Evolutionary conservation across 1,140 invertebrate species (phyloP), one percentile per base, ranked within the genome.

Genomic region (Formica exsecta): DNA sequence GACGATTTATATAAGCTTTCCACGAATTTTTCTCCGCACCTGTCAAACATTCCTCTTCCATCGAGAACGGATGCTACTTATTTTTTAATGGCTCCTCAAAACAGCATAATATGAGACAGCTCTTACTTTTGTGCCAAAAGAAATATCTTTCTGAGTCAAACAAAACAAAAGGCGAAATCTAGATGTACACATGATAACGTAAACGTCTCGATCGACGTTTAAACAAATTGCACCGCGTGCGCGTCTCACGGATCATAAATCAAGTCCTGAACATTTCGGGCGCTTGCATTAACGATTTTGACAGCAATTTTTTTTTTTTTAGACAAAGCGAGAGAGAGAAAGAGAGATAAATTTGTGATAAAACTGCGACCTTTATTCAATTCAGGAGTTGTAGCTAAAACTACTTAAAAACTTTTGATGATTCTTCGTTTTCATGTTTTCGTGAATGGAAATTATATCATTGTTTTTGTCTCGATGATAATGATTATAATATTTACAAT

Each of bases 21-120:
- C 54, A n/a, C 9, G 54, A 61, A 85, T 59, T 70, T 64, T 54
- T 74, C 41, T 61, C n/a, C 32, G 36, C 68, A 73, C 51, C 36
- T 83, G 79, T 48, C 54, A 61, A 25, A 73, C 51, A 74, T 85
- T 68, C 70, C 32, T 59, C 44, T 48, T 65, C 64, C 36, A 66
- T 62, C 32, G 36, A 36, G 25, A 61, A 19, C 32, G 48, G 22
- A 76, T 51, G 44, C 25, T 57, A 73, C 66, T 80, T 70, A 29
- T 25, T 48, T 13, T n/a, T 38, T 73, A 61, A 83, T 44, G 11
- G 38, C 38, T 54, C 68, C 25, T 61, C 51, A 73, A 73, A 83
- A 66, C 51, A 57, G 48, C 54, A 66, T 62, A 54, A 54, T 38
- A 54, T 64, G 29, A 59, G 65, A 32, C 19, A 57, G 36, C 7